Evolutionary conservation across 2,113 vertebrate genomes (phyloP), one percentile per base, ranked within the genome.

Genomic region (Erpornis zantholeuca): DNA sequence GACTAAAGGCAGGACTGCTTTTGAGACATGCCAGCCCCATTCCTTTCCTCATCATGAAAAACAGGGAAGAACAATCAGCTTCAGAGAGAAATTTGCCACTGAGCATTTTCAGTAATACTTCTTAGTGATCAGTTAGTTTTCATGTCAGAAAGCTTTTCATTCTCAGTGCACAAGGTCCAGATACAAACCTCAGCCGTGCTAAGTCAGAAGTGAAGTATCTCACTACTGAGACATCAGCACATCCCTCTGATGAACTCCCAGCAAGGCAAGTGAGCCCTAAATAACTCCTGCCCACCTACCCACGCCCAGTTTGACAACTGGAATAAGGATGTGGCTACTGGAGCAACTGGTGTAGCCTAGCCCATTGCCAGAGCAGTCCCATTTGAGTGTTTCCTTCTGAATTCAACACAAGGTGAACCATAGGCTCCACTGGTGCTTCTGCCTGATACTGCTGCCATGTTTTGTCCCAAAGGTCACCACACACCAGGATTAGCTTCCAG

Each of bases 11-110:
- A 88, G 19, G 77, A 82, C 10, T 88, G 89, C 93, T 96, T 96
- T 96, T 80, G 94, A 96, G 91, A 88, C 63, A 35, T 1, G 7
- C 82, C 85, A 94, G 84, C 56, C 82, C 52, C 79, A 29, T 89
- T 94, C 88, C 87, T 88, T 60, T 91, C 84, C 92, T 90, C 72
- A 60, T 95, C 87, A 81, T 95, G 94, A 96, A 88, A 95, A 97
- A 92, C 64, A 93, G 76, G 82, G 35, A 66, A 88, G 94, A 90
- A 94, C 90, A 95, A 94, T 96, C 80, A 93, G 56, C 82, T 86
- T 88, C 92, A 92, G 52, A 93, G 61, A 71, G 82, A 56, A 90
- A 94, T 86, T 92, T 92, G 85, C 88, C 92, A 88, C 64, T 45
- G 93, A 88, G 90, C 68, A 73, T 88, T 95, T 92, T 60, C 63